Base-by-base conservation (phyloP, 37 sponge, comb jelly and placozoan species). In the Halisarca cf. caerulea region DNA sequence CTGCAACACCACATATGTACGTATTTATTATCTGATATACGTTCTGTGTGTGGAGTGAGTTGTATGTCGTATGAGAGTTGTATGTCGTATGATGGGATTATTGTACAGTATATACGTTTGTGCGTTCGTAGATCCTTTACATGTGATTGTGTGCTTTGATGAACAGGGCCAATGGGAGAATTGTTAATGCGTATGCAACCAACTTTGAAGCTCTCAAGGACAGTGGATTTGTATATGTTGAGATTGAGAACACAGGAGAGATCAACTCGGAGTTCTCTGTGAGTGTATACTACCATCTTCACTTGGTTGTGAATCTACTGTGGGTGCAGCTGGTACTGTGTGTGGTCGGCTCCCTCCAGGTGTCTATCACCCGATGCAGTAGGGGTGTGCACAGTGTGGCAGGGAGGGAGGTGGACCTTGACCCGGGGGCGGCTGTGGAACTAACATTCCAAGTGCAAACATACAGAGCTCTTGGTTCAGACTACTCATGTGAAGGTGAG, bases 221-320 rank as follows among this genome's bases (percentile, higher is more conserved):
- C 14, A 70, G 30, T 25, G 91, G 91, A 17, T 59, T 58, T 21
- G 38, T 91, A 36, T 44, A 45, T 23, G 94, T 90, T 37, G 91
- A 88, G 41, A 53, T 93, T 37, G 86, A 85, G 82, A 93, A 93
- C 81, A 85, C 83, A 23, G 94, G 94, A 36, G 91, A 93, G 25
- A 32, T 93, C 2, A 58, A 71, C 6, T 80, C 88, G 15, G 83
- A 88, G 20, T 93, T 85, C 42, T 68, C 82, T 24, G 88, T 93
- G 51, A 79, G 86, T 24, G 11, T 6, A 14, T n/a, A n/a, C n/a
- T n/a, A n/a, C n/a, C n/a, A n/a, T n/a, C 51, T 47, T 47, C 51
- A 47, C 51, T 14, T 6, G 11, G 51, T 47, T 47, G 11, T 14
- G 11, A 47, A 47, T 47, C 11, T 47, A 47, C n/a, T n/a, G n/a